These are phyloP conservation scores for Eutolmus rufibarbis DNA, from an alignment of 2,888 invertebrate genomes.

Conservation along the genomic window DNA sequence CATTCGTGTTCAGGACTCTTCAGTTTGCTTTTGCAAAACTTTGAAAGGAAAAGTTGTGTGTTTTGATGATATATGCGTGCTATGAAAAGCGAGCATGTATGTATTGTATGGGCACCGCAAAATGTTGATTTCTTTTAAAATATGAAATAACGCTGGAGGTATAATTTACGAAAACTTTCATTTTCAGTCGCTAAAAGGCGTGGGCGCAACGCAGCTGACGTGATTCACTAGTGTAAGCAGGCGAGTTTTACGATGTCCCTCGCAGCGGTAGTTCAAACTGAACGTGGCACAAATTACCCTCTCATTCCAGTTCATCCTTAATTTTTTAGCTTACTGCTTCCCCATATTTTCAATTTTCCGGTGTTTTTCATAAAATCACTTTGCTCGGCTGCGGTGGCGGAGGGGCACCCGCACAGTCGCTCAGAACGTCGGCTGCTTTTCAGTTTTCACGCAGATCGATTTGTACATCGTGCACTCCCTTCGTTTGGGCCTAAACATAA, in stretches of 20 bases:
- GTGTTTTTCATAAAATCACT: not conserved
- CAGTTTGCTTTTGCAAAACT: not conserved
- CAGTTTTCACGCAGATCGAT: slow-evolving; percentile 1
- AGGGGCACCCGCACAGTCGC: not conserved
- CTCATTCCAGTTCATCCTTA: not conserved
- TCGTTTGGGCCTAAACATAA: not conserved
- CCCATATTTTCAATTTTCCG: not conserved
- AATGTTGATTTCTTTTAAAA: not conserved
- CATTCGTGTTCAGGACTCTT: not conserved
- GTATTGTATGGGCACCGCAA: not conserved
- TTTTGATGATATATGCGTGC: not conserved
- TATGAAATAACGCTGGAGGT: not conserved
- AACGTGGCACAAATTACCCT: not conserved
- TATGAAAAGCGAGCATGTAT: not conserved
- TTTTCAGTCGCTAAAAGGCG: not conserved
- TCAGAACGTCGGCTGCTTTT: not conserved
- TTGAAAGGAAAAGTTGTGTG: not conserved
- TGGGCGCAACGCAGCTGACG: not conserved
- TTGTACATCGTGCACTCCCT: not conserved
- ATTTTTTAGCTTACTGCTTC: not conserved
- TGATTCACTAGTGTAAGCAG: not conserved
- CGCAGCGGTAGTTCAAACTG: not conserved
- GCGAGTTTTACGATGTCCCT: not conserved
- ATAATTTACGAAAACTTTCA: not conserved
- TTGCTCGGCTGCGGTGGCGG: not conserved